Evolutionary conservation across 2,797 vertebrate genomes (phyloP).

Genomic region (Eutrigla gurnardus): DNA sequence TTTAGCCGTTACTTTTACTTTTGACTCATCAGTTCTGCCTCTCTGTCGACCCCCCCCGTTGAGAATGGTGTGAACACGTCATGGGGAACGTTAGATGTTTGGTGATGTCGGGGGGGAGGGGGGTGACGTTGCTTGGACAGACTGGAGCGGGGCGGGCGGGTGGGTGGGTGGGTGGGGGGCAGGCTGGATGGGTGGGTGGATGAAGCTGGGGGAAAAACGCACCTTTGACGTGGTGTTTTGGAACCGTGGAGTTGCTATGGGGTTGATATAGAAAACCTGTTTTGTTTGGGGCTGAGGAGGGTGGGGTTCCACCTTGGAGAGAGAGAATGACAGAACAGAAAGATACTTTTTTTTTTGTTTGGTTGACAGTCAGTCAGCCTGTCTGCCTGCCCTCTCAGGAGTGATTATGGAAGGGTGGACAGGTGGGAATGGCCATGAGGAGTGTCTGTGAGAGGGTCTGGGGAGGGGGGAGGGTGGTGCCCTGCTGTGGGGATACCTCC

Average conservation of each 20-base stretch:
- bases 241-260: conserved; percentile 89
- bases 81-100: conserved; percentile 73
- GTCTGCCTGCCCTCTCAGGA: conserved; percentile 79
- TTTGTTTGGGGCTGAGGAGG: conserved; percentile 89
- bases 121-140: conserved; percentile 67
- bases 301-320: conserved; percentile 89
- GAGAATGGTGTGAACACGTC: conserved; percentile 71
- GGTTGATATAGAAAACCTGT: conserved; percentile 92
- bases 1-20: conserved; percentile 68
- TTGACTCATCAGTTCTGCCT: conserved; percentile 76
- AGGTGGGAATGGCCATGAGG: conserved; percentile 76
- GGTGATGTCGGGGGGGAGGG: conserved; percentile 63
- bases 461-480: neutral
- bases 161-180: conserved; percentile 63
- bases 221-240: conserved; percentile 89
- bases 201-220: conserved; percentile 81
- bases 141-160: conserved; percentile 74
- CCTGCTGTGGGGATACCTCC: conserved; percentile 43
- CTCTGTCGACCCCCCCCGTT: conserved; percentile 51
- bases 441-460: conserved; percentile 46
- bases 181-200: conserved; percentile 80
- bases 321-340: conserved; percentile 83
- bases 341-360: conserved; percentile 73
- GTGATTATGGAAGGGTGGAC: conserved; percentile 76
- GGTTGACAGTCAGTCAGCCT: conserved; percentile 77